A percentile compares a stretch with the other conserved stretches of the same genome.
Evolutionary conservation across 2,797 vertebrate genomes (phyloP).

Genomic region (Macropodus opercularis): DNA sequence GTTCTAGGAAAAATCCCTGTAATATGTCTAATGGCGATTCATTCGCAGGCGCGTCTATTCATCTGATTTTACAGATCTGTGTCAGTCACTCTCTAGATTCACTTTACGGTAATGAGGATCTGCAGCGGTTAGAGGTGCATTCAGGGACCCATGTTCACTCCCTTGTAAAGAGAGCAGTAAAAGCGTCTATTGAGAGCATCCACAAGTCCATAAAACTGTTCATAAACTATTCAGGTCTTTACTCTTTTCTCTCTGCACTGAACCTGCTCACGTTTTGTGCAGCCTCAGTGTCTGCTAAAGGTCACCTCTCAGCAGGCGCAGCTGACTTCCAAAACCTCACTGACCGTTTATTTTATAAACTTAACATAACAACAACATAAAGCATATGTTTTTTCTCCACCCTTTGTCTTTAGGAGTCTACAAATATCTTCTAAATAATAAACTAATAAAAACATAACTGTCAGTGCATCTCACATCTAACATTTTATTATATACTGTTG

Average conservation of each 20-base stretch:
- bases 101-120: slow-evolving; percentile 45
- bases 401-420: not conserved
- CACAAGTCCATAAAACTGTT: slow-evolving; percentile 77
- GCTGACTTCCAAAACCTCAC: slow-evolving; percentile 27
- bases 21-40: slow-evolving; percentile 9
- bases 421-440: not conserved
- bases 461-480: no score
- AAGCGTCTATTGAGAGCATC: slow-evolving; percentile 61
- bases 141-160: slow-evolving; percentile 56
- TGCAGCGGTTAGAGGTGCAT: slow-evolving; percentile 41
- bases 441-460: no score
- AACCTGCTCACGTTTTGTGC: slow-evolving; percentile 37
- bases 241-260: slow-evolving; percentile 27
- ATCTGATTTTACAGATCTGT: slow-evolving; percentile 21
- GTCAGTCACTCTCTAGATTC: slow-evolving; percentile 32
- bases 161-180: slow-evolving; percentile 73
- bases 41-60: slow-evolving; percentile 6
- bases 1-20: slow-evolving; percentile 11
- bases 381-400: not conserved
- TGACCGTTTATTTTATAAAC: slow-evolving; percentile 7
- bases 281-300: slow-evolving; percentile 39
- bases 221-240: slow-evolving; percentile 63
- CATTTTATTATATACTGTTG: no score
- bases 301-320: slow-evolving; percentile 43
- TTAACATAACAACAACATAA: not conserved